Evolutionary conservation across 2,888 invertebrate genomes (phyloP).

Genomic region (Empis stercorea): DNA sequence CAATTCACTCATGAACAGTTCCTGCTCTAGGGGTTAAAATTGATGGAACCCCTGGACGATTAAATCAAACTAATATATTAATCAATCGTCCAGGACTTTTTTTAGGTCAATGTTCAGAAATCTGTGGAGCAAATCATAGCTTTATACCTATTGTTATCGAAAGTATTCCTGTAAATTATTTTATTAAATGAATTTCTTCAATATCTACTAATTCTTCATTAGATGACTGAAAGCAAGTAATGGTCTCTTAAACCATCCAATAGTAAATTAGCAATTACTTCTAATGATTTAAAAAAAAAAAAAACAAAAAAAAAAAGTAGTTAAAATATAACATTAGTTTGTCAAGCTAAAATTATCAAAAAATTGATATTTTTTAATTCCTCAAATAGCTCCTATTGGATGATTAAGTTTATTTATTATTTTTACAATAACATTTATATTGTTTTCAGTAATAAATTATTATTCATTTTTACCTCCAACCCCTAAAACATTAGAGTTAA

Average conservation of each 20-base stretch:
- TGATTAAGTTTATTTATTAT: constrained; percentile 37
- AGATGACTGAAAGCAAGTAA: constrained; percentile 56
- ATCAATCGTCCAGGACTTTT: constrained; percentile 51
- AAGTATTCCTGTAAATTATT: constrained; percentile 41
- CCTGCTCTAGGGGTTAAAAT: constrained; percentile 50
- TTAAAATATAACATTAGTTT: constrained; percentile 46
- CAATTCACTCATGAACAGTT: constrained; percentile 53
- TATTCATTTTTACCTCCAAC: constrained; percentile 33
- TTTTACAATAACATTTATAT: constrained; percentile 35
- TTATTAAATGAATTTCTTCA: constrained; percentile 44
- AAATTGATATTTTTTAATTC: constrained; percentile 48
- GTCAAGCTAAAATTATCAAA: constrained; percentile 55
- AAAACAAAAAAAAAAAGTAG: constrained; percentile 36
- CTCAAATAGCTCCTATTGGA: constrained; percentile 53
- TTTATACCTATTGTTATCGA: constrained; percentile 65
- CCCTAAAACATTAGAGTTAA: constrained; percentile 24
- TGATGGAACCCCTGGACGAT: constrained; percentile 50
- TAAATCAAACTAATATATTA: constrained; percentile 50
- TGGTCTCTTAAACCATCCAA: constrained; percentile 57
- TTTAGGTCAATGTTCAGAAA: constrained; percentile 69
- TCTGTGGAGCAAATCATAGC: constrained; percentile 67
- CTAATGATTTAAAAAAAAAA: constrained; percentile 44
- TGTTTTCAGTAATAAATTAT: constrained; percentile 43
- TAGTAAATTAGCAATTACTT: constrained; percentile 50
- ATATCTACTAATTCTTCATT: constrained; percentile 37